Percentiles rank a stretch among this genome's conserved stretches.
These are phyloP conservation scores for Lontra canadensis DNA, from an alignment of 2,113 vertebrate genomes.

Conservation along the genomic window DNA sequence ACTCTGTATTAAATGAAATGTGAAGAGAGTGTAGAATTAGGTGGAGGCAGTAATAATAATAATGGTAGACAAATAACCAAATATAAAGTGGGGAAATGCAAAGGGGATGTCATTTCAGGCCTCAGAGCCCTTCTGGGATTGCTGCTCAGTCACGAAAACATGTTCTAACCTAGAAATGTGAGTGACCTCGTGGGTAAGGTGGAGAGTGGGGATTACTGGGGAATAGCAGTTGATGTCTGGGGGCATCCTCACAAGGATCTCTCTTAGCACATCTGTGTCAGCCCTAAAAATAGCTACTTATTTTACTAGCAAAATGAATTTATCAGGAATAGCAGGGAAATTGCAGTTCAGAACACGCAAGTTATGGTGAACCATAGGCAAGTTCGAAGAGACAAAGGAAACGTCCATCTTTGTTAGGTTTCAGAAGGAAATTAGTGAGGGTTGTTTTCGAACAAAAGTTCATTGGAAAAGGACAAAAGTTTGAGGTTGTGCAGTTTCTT, in stretches of 20 bases:
- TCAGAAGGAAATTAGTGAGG: not conserved
- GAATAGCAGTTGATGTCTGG: fast-evolving
- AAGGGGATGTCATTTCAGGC: not conserved
- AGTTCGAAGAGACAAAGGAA: not conserved
- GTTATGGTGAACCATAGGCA: not conserved
- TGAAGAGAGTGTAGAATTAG: not conserved
- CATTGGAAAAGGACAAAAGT: not conserved
- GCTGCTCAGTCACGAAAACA: not conserved
- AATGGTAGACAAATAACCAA: not conserved
- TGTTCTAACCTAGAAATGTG: not conserved
- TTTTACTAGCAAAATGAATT: not conserved
- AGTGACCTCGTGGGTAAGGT: not conserved
- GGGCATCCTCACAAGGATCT: slow-evolving; percentile 7
- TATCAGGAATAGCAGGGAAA: not conserved
- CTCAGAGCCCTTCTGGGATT: not conserved
- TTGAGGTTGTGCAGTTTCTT: not conserved
- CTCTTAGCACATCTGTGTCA: not conserved
- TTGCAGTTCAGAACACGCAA: not conserved
- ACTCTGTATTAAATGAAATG: slow-evolving; percentile 57
- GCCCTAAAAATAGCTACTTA: not conserved
- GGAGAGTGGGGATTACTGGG: not conserved
- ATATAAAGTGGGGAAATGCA: not conserved
- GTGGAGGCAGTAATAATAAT: slow-evolving; percentile 61
- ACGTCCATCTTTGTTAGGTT: not conserved
- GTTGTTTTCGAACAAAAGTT: not conserved